Base-by-base conservation (phyloP, 2,113 vertebrate genomes). In the Paraplagusia blochii region DNA sequence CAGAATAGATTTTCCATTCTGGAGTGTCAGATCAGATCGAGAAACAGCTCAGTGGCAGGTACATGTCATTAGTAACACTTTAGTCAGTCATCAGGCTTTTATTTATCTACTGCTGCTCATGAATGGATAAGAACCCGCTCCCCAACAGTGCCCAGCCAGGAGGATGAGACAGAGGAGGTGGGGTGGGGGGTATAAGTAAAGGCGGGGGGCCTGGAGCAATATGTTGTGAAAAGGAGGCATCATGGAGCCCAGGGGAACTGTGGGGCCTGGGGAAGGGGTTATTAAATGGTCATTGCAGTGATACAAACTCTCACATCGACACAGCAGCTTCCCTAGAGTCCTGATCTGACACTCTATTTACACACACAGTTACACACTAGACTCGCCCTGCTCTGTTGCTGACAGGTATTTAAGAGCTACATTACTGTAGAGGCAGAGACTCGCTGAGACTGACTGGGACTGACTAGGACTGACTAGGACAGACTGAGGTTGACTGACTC, bases 11-110 rank as follows among this genome's bases (percentile, higher is more conserved):
- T 94, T 94, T 94, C 93, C 90, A 92, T 92, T 79, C 74, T 86
- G 92, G 88, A 94, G 94, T 94, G 93, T 95, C 95, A 90, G 95
- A 98, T 98, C 95, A 90, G 91, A 97, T 97, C 93, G 92, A 92
- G 95, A 97, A 95, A 93, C 95, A n/a, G 93, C 93, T 85, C 88
- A 89, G 93, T 93, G 89, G 93, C 95, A 97, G 96, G 96, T 97
- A 96, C 93, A 91, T 91, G 91, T 96, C 94, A 98, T 99, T 97
- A 98, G 95, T 99, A 97, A 97, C 95, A 96, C 90, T 96, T 95
- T 93, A 95, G 85, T 86, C 77, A 79, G 91, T 98, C 98, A 99
- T 98, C 94, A 96, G 95, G 89, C 93, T 94, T 94, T 94, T 97
- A n/a, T n/a, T n/a, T n/a, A 94, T 94, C 91, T 91, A 87, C 88